Base-by-base conservation (phyloP, 2,113 vertebrate genomes). In the Pandion haliaetus region DNA sequence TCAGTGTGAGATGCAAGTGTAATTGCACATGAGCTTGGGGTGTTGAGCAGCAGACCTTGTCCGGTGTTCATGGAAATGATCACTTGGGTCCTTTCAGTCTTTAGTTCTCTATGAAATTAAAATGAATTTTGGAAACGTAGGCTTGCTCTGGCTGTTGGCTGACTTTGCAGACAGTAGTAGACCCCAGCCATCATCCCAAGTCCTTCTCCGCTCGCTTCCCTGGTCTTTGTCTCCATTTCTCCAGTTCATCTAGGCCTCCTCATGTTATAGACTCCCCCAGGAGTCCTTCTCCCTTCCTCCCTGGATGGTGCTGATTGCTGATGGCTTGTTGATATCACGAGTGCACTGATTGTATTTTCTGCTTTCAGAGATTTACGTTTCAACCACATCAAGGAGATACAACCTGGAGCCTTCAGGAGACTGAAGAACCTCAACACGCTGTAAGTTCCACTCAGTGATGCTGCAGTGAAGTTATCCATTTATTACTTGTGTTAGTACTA, bases 301-400 rank as follows among this genome's bases (percentile, higher is more conserved):
- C 2, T 36, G 77, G 61, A 25, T 6, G 67, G 32, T 58, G 57
- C 31, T 49, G 34, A 4, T 38, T 54, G 47, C 34, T 45, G 5
- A 50, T 32, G 38, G n/a, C 15, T 76, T 31, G 5, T 65, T 71
- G 21, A 1, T 50, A 2, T 49, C 49, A 16, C 0, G 1, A 47
- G 34, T 28, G 19, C 23, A 18, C 23, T 90, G 86, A 90, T 7
- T 58, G 19, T 59, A 3, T 94, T 87, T 71, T 97, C 86, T 97
- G 62, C 89, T 93, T 96, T 36, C 97, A 99, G 99, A 95, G 99
- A 99, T 95, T 90, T 99, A 95, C 99, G 99, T 74, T 99, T 99
- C 97, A 99, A 99, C 98, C 99, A 97, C 97, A 99, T 99, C 96
- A 99, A 98, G 98, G 99, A 99, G 94, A 98, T 99, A 93, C 98